Base-by-base conservation (phyloP, 2,113 vertebrate genomes). In the Acrocephalus arundinaceus region DNA sequence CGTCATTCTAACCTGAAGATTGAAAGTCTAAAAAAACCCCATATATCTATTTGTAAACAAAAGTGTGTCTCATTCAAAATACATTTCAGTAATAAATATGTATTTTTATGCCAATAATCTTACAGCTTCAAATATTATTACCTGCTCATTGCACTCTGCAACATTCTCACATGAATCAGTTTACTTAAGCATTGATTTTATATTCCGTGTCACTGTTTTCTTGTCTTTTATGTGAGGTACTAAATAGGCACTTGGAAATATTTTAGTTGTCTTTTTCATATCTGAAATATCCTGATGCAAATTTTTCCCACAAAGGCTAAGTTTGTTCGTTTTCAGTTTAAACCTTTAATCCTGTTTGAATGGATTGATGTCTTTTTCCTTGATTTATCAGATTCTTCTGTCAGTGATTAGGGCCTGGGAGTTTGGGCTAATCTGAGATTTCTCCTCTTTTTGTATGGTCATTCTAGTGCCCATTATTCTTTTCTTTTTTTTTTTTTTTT, bases 341-440 rank as follows among this genome's bases (percentile, higher is more conserved):
- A 97, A 94, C 61, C 92, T 96, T 97, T 97, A 94, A 94, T 94
- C 89, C 96, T 95, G 58, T 96, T 97, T 97, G 94, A 97, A 96
- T 91, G 90, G 68, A 55, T 87, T 96, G 68, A 70, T 96, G 74
- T 79, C 33, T 92, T 95, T 93, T 90, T 90, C 87, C 83, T 95
- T 97, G 94, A 87, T 95, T 96, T 97, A 70, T 54, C 76, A 78
- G 76, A 86, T 93, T 96, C 77, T 95, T 93, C 92, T 94, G 66
- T 80, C 82, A 94, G 73, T 96, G 76, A 89, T 96, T 94, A 95
- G 72, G 87, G 62, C 75, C 72, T 95, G 88, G 68, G 70, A 96
- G 73, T 94, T 87, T 88, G 72, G 83, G 73, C 83, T 94, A 81
- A 90, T 94, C 93, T 96, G 90, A 75, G 87, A 89, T 95, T 97